phyloP scores from a whole-genome alignment of 2,888 invertebrate genomes.

The Pollenia labialis region DNA sequence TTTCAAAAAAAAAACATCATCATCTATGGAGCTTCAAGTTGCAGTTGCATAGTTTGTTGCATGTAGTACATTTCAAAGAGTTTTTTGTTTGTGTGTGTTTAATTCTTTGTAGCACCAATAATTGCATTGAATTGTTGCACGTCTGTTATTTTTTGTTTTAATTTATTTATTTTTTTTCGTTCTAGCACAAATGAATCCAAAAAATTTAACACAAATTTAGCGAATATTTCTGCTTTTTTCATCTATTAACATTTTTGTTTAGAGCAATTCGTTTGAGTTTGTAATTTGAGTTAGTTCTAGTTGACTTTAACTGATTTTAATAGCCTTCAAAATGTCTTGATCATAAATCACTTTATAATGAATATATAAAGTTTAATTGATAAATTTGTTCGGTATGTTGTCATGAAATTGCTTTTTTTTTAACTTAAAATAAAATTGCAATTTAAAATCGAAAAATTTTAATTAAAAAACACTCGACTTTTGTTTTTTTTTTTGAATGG shows the following conservation, averaged over 20 bases:
- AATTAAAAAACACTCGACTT: conserved; percentile 41
- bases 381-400: conserved; percentile 73
- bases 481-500: conserved; percentile 3
- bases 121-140: conserved; percentile 76
- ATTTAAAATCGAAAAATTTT: conserved; percentile 49
- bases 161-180: conserved; percentile 31
- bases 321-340: conserved; percentile 72
- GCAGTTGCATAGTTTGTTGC: conserved; percentile 34
- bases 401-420: conserved; percentile 63
- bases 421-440: conserved; percentile 56
- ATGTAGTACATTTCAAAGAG: conserved; percentile 48
- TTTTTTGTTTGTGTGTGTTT: conserved; percentile 21
- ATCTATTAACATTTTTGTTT: conserved; percentile 62
- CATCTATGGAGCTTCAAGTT: conserved; percentile 28
- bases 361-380: conserved; percentile 66
- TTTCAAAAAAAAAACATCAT: conserved; percentile 32
- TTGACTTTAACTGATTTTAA: conserved; percentile 69
- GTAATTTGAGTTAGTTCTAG: conserved; percentile 48
- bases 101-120: conserved; percentile 69
- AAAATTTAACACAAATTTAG: conserved; percentile 62
- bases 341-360: conserved; percentile 70
- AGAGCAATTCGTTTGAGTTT: conserved; percentile 28
- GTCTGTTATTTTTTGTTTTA: conserved; percentile 55
- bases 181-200: conserved; percentile 52
- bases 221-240: conserved; percentile 44